Evolutionary conservation across 2,888 invertebrate species (phyloP).

Genomic region (Hermodice carunculata): DNA sequence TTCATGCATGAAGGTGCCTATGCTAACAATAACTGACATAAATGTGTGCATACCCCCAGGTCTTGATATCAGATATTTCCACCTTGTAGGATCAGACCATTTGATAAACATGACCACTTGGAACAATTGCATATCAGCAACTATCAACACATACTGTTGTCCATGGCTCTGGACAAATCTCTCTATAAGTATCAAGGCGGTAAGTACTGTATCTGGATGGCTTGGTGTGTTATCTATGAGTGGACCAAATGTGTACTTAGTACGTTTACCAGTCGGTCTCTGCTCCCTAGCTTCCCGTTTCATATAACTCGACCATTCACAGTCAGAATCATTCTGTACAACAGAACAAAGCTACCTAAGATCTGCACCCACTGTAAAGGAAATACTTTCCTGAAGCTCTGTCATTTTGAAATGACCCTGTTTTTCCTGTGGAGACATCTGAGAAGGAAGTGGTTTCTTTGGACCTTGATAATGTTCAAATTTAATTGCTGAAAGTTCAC

Average conservation of each 20-base stretch:
- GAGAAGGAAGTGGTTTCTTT: slow-evolving; percentile 6
- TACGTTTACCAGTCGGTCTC: background rate
- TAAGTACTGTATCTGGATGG: slow-evolving; percentile 23
- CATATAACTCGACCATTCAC: too few species aligned
- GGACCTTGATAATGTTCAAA: slow-evolving; percentile 1
- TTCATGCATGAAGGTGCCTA: slow-evolving; percentile 19
- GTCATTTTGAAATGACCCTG: background rate
- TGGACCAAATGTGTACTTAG: slow-evolving; percentile 14
- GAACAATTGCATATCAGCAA: slow-evolving; percentile 15
- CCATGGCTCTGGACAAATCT: background rate
- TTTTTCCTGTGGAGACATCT: background rate
- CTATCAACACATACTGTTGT: background rate
- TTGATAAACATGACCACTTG: slow-evolving; percentile 22
- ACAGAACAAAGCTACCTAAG: background rate
- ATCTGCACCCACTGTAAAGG: background rate
- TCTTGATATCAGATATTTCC: too few species aligned
- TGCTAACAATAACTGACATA: slow-evolving; percentile 21
- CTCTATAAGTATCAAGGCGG: background rate
- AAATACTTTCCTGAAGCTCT: background rate
- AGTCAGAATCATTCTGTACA: background rate
- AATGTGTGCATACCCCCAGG: too few species aligned
- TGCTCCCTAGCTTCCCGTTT: too few species aligned
- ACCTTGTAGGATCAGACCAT: too few species aligned
- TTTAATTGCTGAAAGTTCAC: background rate
- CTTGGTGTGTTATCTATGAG: slow-evolving; percentile 19